These are phyloP conservation scores for Cyclargus thomasi DNA, from an alignment of 1,140 invertebrate species.

Conservation along the genomic window DNA sequence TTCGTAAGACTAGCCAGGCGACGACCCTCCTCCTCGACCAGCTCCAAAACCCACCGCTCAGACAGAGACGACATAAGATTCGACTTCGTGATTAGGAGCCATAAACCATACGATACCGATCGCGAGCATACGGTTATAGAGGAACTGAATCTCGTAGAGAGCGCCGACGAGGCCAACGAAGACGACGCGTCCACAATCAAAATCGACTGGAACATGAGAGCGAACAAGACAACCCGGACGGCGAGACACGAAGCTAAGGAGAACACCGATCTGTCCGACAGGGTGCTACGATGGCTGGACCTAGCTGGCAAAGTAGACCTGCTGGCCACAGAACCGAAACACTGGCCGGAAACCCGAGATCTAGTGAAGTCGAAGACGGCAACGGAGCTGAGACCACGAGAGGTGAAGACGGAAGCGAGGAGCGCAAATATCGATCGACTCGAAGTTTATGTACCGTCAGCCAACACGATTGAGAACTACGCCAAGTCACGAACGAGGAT, in stretches of 20 bases:
- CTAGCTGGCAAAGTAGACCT: constrained; percentile 70
- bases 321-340: constrained; percentile 54
- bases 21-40: constrained; percentile 49
- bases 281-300: constrained; percentile 78
- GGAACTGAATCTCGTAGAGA: constrained; percentile 48
- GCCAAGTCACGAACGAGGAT: constrained; percentile 63
- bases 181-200: constrained; percentile 34
- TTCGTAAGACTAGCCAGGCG: constrained; percentile 42
- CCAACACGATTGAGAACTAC: constrained; percentile 67
- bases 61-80: constrained; percentile 41
- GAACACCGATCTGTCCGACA: constrained; percentile 72
- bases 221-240: constrained; percentile 52
- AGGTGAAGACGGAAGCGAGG: constrained; percentile 40
- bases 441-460: constrained; percentile 55
- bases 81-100: constrained; percentile 47
- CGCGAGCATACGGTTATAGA: constrained; percentile 37
- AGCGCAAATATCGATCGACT: constrained; percentile 57
- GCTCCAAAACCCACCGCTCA: constrained; percentile 37
- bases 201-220: constrained; percentile 41
- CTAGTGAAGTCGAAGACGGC: constrained; percentile 54
- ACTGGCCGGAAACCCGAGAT: constrained; percentile 31
- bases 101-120: constrained; percentile 28
- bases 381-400: constrained; percentile 43
- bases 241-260: constrained; percentile 47
- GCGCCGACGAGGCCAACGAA: constrained; percentile 44